Conservation (phyloP, 2,797 vertebrate species). For the Myiothlypis chrysogaster region DNA sequence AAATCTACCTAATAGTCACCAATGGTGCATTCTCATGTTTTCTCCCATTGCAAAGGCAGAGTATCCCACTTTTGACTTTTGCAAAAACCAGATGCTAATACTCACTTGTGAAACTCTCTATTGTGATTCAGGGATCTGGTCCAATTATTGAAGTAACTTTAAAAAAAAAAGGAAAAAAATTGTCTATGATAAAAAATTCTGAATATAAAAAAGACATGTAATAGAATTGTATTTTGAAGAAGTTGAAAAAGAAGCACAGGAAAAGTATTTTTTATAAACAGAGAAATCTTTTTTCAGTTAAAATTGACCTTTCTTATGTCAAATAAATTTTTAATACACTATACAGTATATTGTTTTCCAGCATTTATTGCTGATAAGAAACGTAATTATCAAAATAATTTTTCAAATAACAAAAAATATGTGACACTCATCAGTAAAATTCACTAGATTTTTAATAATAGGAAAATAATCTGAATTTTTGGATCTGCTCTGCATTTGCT, state of each 20-base stretch:
- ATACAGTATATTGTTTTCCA: neutral
- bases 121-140: neutral
- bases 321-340: neutral
- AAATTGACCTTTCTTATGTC: neutral
- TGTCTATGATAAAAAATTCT: neutral
- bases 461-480: neutral
- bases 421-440: neutral
- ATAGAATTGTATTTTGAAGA: neutral
- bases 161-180: neutral
- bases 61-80: neutral
- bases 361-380: neutral
- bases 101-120: neutral
- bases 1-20: neutral
- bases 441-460: neutral
- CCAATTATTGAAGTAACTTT: neutral
- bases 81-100: neutral
- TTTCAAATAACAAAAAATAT: neutral
- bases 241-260: neutral
- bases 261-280: neutral
- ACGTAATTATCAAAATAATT: neutral
- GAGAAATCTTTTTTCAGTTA: neutral
- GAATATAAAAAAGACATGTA: neutral
- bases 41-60: neutral
- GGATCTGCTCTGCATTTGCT: neutral
- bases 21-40: rapidly evolving